Evolutionary conservation across 1,140 invertebrate species (phyloP), one percentile per base, ranked within the genome.

Genomic region (Phortica variegata): DNA sequence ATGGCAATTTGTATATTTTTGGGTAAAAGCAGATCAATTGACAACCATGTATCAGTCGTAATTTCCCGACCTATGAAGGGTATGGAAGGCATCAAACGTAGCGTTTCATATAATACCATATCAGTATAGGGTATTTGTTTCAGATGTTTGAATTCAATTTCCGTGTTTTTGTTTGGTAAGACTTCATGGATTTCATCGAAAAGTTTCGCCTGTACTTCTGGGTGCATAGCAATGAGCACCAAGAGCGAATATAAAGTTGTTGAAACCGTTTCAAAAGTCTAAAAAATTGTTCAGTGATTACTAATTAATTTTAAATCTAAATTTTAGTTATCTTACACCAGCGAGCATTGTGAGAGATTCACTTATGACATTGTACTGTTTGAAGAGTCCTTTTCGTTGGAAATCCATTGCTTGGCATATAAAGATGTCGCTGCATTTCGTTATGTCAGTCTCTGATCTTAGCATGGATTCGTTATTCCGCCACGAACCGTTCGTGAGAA

Each of bases 1-100:
- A 76, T 56, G 3, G 49, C 44, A n/a, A 73, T 47, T 40, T 66
- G 47, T 10, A 60, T 19, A 0, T 58, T 62, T 16, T 61, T 39
- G 0, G 73, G 73, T 7, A 75, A n/a, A n/a, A n/a, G n/a, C n/a
- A 49, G 10, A 5, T 45, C 15, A 2, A 40, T 18, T 4, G 36
- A 41, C 19, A 53, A 33, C 19, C 34, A 16, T 2, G 33, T 29
- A 26, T 34, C 29, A 16, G 16, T 19, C 19, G 31, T 23, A 1
- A 29, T 10, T 48, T 60, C 26, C 15, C 58, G 48, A 38, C 43
- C 47, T 3, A 54, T 39, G 15, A 61, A 2, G 4, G 58, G 54
- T 39, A 56, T 52, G 1, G 54, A n/a, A 26, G 58, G 51, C 29
- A 51, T 43, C 16, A 60, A 31, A 10, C 58, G 52, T 39, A 56